These are phyloP conservation scores for Lamprotornis superbus DNA, from an alignment of 2,113 vertebrate genomes.

Conservation along the genomic window DNA sequence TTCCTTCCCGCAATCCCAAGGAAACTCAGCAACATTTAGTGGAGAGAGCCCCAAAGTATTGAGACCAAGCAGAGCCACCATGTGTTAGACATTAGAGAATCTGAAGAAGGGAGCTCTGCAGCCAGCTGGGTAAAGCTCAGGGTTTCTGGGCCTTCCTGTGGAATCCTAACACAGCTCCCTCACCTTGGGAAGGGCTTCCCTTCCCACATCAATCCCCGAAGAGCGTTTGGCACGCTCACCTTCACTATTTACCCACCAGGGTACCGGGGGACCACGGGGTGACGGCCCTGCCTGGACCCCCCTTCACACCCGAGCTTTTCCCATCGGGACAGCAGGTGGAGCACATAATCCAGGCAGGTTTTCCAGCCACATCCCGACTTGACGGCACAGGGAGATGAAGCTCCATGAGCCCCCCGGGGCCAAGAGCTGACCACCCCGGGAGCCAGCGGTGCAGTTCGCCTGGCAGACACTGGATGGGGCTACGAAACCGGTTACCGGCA, in stretches of 20 bases:
- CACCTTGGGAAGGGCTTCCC: too few species aligned
- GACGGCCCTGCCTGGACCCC: neutral
- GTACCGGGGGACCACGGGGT: fast-evolving
- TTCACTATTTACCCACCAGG: neutral
- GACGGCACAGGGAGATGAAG: fast-evolving
- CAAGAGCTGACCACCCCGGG: neutral
- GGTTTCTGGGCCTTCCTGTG: fast-evolving
- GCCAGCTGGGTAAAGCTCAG: neutral
- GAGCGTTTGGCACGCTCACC: neutral
- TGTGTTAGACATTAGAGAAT: neutral
- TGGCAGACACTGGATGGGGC: conserved; percentile 55
- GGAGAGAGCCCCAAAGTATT: neutral
- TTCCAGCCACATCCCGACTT: neutral
- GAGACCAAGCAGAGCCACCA: neutral
- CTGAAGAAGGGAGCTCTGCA: neutral
- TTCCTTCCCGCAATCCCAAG: neutral
- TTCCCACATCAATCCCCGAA: fast-evolving
- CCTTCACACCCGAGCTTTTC: fast-evolving
- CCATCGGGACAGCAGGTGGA: neutral
- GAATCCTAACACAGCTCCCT: fast-evolving
- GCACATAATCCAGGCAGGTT: fast-evolving
- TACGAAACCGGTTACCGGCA: neutral
- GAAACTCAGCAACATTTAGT: neutral
- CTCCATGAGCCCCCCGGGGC: fast-evolving
- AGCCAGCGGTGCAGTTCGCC: conserved; percentile 25